Evolutionary conservation across 2,888 invertebrate genomes (phyloP), one percentile per base, ranked within the genome.

Genomic region (Choristoneura rosaceana): DNA sequence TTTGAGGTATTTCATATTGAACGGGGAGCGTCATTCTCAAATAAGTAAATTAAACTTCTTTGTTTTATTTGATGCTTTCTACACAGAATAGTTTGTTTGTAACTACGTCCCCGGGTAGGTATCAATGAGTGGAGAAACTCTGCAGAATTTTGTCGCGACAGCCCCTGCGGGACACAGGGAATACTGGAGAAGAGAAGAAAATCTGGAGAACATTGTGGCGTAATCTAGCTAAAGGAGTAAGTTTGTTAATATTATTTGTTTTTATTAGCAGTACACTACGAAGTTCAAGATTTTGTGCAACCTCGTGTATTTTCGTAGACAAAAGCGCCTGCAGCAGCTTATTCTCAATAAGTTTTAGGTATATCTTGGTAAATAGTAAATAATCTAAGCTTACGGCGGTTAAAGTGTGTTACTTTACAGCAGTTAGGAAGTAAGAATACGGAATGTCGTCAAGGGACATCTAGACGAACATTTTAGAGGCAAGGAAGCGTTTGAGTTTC

Each of bases 61-160:
- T 17, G 50, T 52, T 9, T 8, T 3, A 52, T 52, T 9, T 15
- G n/a, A 47, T 47, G 1, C 47, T 47, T 47, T 47, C 3, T 9
- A 7, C 41, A 60, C 60, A 52, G 41, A 25, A 41, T 52, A 69
- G 62, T 62, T 65, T 50, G 64, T 65, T 65, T 59, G 41, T 50
- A 70, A 70, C 65, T 60, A 50, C 17, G 41, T 61, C 61, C 61
- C 61, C 43, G 41, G 41, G 4, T 47, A 47, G 41, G 4, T 47
- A 47, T 65, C 34, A 33, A 70, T 50, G 41, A 60, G 70, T 33
- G 50, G 25, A 45, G 64, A 65, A 65, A 47, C 25, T 17, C 70
- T 52, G 70, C 65, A 15, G 59, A 59, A 65, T 60, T 64, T 70
- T 64, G 47, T 59, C 4, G 45, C 58, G 50, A 70, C 50, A 12